Evolutionary conservation across 2,113 vertebrate genomes (phyloP).

Genomic region (Pseudopodoces humilis): DNA sequence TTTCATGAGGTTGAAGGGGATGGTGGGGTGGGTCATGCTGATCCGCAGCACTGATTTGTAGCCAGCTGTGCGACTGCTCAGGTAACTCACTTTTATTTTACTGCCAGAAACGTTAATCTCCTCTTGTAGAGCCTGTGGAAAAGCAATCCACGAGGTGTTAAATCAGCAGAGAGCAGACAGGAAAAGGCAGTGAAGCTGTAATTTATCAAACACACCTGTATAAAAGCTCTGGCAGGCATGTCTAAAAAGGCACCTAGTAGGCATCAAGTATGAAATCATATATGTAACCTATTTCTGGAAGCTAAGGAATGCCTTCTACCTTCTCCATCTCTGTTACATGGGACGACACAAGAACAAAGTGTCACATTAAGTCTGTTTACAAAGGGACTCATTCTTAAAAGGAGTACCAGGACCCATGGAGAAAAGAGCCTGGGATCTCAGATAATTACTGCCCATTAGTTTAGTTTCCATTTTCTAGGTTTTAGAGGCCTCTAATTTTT

Average conservation of each 20-base stretch:
- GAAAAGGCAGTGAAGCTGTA: slow-evolving; percentile 10
- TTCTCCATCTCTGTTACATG: neutral
- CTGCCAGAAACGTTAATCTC: slow-evolving; percentile 88
- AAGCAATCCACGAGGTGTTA: slow-evolving; percentile 12
- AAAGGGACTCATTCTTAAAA: neutral
- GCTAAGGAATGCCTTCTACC: neutral
- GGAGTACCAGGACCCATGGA: accelerated
- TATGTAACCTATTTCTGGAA: neutral
- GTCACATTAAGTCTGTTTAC: neutral
- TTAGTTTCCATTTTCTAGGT: neutral
- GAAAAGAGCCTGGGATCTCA: neutral
- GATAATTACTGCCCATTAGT: neutral
- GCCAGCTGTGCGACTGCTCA: slow-evolving; percentile 93
- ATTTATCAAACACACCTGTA: slow-evolving; percentile 51
- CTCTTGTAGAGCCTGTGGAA: slow-evolving; percentile 88
- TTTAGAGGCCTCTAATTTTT: neutral
- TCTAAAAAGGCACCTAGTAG: slow-evolving; percentile 18
- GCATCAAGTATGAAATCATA: slow-evolving; percentile 1
- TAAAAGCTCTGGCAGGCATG: neutral
- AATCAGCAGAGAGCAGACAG: neutral
- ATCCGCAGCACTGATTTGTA: slow-evolving; percentile 94
- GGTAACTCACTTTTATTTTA: slow-evolving; percentile 88
- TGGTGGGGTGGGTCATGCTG: slow-evolving; percentile 88
- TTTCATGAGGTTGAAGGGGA: slow-evolving; percentile 99
- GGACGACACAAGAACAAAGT: neutral